Evolutionary conservation across 2,888 invertebrate species (phyloP).

Genomic region (Oligia fasciuncula): DNA sequence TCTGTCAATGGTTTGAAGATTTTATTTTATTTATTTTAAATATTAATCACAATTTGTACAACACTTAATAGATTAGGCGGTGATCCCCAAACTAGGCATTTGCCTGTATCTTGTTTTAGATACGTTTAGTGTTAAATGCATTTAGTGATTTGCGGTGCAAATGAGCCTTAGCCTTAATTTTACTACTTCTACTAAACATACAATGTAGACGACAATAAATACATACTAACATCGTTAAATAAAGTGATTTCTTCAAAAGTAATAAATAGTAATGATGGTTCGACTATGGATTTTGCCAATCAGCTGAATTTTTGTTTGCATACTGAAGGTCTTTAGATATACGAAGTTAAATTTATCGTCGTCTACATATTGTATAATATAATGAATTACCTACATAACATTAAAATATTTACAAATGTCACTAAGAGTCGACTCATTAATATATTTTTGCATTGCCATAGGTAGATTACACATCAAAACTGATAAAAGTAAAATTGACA

Average conservation of each 20-base stretch:
- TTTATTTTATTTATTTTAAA: too few species aligned
- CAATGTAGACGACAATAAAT: neutral
- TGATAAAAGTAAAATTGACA: neutral
- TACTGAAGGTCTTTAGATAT: neutral
- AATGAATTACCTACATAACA: neutral
- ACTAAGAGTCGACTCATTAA: too few species aligned
- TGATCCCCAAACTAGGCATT: too few species aligned
- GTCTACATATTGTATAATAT: neutral
- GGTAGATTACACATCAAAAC: neutral
- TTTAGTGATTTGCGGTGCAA: neutral
- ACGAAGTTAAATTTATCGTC: neutral
- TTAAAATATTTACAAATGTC: conserved; percentile 12
- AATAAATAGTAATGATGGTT: neutral
- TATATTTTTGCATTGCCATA: neutral
- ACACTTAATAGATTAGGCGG: too few species aligned
- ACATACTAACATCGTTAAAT: too few species aligned
- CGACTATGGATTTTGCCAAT: neutral
- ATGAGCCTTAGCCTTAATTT: neutral
- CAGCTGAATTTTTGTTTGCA: neutral
- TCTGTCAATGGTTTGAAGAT: neutral
- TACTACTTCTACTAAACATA: neutral
- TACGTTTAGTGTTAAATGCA: neutral
- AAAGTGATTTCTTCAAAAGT: neutral
- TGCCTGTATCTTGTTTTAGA: neutral
- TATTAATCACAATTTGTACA: too few species aligned